Percentiles rank a stretch among this genome's conserved stretches.
phyloP scores from a whole-genome alignment of 2,113 vertebrate species.

The Labeo catla region DNA sequence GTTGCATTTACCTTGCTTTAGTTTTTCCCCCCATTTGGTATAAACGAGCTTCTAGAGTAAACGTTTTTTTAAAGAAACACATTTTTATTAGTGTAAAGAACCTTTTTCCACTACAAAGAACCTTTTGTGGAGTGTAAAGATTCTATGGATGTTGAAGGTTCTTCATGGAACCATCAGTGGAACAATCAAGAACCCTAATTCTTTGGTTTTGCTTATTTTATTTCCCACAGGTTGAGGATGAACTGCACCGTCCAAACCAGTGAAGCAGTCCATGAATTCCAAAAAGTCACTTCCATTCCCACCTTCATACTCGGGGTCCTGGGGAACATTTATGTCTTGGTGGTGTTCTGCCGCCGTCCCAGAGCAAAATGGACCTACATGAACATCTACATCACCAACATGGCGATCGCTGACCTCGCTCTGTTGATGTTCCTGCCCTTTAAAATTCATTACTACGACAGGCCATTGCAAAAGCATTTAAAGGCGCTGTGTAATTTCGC shows the following conservation, averaged over 20 bases:
- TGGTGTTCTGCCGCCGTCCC: constrained; percentile 72
- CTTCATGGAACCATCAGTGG: too few species aligned
- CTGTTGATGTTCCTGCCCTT: constrained; percentile 75
- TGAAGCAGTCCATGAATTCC: background rate
- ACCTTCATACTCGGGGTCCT: constrained; percentile 52
- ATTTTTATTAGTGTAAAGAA: too few species aligned
- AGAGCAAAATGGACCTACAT: constrained; percentile 73
- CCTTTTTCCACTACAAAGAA: too few species aligned
- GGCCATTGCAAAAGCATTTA: fast-evolving
- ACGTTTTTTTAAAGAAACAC: too few species aligned
- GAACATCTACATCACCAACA: constrained; percentile 77
- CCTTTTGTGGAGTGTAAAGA: too few species aligned
- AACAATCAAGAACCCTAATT: too few species aligned
- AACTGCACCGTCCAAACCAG: constrained; percentile 26
- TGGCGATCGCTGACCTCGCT: constrained; percentile 72
- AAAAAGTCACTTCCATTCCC: constrained; percentile 29
- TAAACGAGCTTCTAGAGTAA: too few species aligned
- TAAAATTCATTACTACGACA: constrained; percentile 49
- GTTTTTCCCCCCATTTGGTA: too few species aligned
- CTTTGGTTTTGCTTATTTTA: background rate
- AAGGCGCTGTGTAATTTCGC: constrained; percentile 57
- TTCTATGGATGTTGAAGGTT: too few species aligned
- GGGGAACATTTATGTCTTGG: constrained; percentile 69
- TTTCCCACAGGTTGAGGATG: constrained; percentile 37
- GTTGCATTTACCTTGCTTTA: too few species aligned